Conservation (phyloP, 2,113 vertebrate genomes). For the Albula glossodonta region DNA sequence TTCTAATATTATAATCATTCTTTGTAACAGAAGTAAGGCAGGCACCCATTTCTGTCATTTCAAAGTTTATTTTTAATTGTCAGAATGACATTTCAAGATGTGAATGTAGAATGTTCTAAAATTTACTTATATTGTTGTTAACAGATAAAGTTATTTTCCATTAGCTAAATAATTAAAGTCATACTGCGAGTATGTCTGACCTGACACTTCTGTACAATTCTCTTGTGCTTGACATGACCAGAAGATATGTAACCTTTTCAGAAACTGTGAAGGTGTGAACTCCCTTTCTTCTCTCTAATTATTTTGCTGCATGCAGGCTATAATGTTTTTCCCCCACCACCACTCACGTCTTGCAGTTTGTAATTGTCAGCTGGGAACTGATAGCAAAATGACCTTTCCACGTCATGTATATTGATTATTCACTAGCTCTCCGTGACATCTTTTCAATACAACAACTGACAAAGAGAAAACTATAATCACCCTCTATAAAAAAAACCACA, state of each 20-base stretch:
- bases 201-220: not conserved
- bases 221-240: not conserved
- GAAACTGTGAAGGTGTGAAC: not conserved
- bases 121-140: too few species aligned
- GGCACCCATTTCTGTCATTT: too few species aligned
- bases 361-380: conserved; percentile 11
- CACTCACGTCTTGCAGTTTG: conserved; percentile 16
- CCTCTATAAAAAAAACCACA: not conserved
- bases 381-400: conserved; percentile 28
- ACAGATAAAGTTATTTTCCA: not conserved
- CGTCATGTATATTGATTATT: conserved; percentile 36
- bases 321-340: conserved; percentile 13
- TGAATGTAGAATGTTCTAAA: too few species aligned
- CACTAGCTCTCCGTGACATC: conserved; percentile 20
- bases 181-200: not conserved
- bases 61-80: too few species aligned
- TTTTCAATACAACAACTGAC: conserved; percentile 28
- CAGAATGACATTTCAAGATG: too few species aligned
- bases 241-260: not conserved
- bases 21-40: too few species aligned
- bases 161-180: not conserved
- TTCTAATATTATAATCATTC: too few species aligned
- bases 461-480: conserved; percentile 1
- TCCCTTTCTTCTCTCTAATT: not conserved
- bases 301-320: not conserved